These are phyloP conservation scores for Halictus rubicundus DNA, from an alignment of 1,140 invertebrate species.

Conservation along the genomic window DNA sequence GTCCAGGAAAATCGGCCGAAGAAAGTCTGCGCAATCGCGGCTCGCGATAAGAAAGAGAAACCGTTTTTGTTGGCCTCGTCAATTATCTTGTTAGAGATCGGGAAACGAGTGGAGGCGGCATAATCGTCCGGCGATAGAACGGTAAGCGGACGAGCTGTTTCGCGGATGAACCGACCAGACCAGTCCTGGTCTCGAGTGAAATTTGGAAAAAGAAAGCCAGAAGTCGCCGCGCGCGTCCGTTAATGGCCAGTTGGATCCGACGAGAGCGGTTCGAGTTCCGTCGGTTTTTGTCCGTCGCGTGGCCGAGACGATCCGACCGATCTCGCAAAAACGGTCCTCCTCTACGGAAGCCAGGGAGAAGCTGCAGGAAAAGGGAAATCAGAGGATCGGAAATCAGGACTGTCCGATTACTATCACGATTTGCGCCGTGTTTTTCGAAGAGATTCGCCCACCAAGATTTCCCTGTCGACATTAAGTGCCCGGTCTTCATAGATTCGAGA, in stretches of 20 bases:
- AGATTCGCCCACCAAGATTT: too few relatives aligned
- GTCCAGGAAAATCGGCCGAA: conserved; percentile 15
- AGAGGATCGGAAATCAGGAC: conserved; percentile 9
- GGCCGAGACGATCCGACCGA: not conserved
- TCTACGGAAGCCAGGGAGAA: conserved; percentile 14
- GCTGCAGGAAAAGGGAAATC: conserved; percentile 59
- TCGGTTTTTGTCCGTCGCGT: conserved; percentile 36
- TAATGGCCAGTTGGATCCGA: conserved; percentile 28
- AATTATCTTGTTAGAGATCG: conserved; percentile 17
- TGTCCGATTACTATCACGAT: too few relatives aligned
- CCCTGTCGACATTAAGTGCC: too few relatives aligned
- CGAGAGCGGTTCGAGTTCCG: conserved; percentile 26
- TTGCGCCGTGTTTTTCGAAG: too few relatives aligned
- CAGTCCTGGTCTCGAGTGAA: conserved; percentile 48
- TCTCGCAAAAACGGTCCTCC: conserved; percentile 17
- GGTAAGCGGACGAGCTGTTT: not conserved
- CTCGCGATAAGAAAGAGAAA: conserved; percentile 44
- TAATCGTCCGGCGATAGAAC: not conserved
- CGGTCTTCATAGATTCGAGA: too few relatives aligned
- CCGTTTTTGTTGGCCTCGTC: conserved; percentile 12
- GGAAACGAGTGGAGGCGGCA: conserved; percentile 7
- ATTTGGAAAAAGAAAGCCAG: conserved; percentile 61
- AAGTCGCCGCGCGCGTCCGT: not conserved
- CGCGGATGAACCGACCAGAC: conserved; percentile 27
- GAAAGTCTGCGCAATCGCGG: conserved; percentile 23